Conservation (phyloP, 2,888 invertebrate species). For the Tholera decimalis region DNA sequence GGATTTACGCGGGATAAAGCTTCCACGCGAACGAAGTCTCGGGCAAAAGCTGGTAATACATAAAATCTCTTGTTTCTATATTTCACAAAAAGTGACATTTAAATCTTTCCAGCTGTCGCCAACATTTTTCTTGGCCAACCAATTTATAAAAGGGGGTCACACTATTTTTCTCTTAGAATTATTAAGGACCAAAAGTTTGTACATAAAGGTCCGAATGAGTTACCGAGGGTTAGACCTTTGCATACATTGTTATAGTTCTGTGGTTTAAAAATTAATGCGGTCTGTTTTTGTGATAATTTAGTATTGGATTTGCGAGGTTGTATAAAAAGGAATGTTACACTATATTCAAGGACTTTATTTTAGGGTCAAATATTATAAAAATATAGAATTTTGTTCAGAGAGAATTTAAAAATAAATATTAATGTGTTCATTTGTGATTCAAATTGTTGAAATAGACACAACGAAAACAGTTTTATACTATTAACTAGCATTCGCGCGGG, state of each 20-base stretch:
- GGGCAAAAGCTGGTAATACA: no score
- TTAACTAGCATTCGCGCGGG: no score
- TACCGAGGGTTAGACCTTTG: conserved; percentile 32
- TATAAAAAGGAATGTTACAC: no score
- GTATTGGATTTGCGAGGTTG: not conserved
- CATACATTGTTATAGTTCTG: conserved; percentile 32
- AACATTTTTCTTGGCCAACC: conserved; percentile 46
- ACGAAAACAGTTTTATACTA: no score
- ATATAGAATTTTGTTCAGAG: no score
- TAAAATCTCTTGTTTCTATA: not conserved
- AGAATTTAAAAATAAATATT: no score
- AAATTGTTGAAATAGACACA: no score
- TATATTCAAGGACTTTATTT: no score
- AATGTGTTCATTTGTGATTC: no score
- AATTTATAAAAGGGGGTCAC: conserved; percentile 53
- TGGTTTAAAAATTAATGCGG: not conserved
- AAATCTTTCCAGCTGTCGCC: conserved; percentile 19
- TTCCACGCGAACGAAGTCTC: no score
- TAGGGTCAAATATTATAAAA: no score
- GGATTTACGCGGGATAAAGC: no score
- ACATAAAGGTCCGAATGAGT: conserved; percentile 36
- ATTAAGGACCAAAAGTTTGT: conserved; percentile 45
- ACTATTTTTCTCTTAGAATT: conserved; percentile 61
- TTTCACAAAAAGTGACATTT: conserved; percentile 22
- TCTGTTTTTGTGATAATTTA: conserved; percentile 27